Evolutionary conservation across 2,797 vertebrate species (phyloP).

Genomic region (Sebastiscus albofasciatus): DNA sequence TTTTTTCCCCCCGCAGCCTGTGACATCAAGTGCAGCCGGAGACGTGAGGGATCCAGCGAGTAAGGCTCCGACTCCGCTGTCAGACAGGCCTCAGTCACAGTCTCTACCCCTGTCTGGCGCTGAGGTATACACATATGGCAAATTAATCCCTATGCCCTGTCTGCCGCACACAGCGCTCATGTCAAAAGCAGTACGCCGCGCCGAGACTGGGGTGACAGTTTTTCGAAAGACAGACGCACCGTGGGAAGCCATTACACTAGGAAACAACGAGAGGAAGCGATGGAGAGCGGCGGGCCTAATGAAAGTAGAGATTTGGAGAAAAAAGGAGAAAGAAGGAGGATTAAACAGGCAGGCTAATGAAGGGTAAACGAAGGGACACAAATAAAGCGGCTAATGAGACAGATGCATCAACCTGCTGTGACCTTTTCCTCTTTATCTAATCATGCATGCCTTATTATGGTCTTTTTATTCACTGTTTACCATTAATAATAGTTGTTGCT

Average conservation of each 20-base stretch:
- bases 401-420: conserved; percentile 82
- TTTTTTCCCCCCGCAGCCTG: conserved; percentile 21
- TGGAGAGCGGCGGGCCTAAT: conserved; percentile 58
- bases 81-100: conserved; percentile 80
- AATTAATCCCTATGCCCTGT: conserved; percentile 80
- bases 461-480: conserved; percentile 80
- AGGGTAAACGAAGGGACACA: conserved; percentile 80
- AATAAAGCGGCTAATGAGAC: conserved; percentile 82
- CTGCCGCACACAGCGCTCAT: conserved; percentile 69
- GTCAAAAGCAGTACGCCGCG: conserved; percentile 69
- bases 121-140: conserved; percentile 74
- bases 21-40: conserved; percentile 66
- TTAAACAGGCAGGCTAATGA: conserved; percentile 77
- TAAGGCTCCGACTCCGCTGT: conserved; percentile 64
- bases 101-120: conserved; percentile 74
- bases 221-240: conserved; percentile 68
- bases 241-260: conserved; percentile 67
- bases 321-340: conserved; percentile 54
- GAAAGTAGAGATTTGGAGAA: conserved; percentile 63
- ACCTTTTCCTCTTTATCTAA: conserved; percentile 83
- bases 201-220: conserved; percentile 71
- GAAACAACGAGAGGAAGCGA: conserved; percentile 54
- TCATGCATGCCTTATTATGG: conserved; percentile 77
- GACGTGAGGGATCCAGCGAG: conserved; percentile 59
- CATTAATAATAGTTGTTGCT: conserved; percentile 77